Conservation (phyloP, 2,113 vertebrate species). For the Alligator sinensis region DNA sequence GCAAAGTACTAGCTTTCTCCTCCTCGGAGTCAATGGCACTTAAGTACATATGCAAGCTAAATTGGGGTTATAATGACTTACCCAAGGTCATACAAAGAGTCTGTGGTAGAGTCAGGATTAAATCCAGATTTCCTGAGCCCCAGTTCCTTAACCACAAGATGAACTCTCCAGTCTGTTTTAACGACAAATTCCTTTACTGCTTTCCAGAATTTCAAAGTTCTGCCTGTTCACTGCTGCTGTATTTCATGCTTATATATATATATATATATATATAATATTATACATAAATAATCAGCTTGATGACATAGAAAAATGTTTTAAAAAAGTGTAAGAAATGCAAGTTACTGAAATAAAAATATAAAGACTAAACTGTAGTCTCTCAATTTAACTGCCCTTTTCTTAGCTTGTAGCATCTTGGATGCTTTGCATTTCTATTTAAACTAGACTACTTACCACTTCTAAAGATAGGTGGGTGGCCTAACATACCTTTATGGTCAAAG, state of each 20-base stretch:
- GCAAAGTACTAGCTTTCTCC: not conserved
- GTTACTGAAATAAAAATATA: not conserved
- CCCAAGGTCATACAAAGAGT: not conserved
- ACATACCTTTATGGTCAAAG: not conserved
- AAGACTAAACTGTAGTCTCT: not conserved
- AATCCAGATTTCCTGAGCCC: not conserved
- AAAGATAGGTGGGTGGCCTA: not conserved
- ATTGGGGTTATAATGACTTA: not conserved
- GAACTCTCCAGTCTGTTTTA: not conserved
- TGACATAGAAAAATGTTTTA: not conserved
- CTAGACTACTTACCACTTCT: slow-evolving; percentile 8
- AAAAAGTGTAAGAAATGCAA: not conserved
- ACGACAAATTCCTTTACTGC: not conserved
- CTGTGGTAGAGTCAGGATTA: not conserved
- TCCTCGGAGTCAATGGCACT: not conserved
- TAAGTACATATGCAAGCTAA: not conserved
- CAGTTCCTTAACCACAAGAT: not conserved
- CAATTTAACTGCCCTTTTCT: not conserved
- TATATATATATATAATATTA: not conserved
- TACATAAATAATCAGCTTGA: not conserved
- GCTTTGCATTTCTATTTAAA: not conserved
- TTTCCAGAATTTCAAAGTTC: not conserved
- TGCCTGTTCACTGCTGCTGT: not conserved
- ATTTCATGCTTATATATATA: not conserved
- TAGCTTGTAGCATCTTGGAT: not conserved